Conservation (phyloP, 2,113 vertebrate genomes). For the Dicrurus megarhynchus region DNA sequence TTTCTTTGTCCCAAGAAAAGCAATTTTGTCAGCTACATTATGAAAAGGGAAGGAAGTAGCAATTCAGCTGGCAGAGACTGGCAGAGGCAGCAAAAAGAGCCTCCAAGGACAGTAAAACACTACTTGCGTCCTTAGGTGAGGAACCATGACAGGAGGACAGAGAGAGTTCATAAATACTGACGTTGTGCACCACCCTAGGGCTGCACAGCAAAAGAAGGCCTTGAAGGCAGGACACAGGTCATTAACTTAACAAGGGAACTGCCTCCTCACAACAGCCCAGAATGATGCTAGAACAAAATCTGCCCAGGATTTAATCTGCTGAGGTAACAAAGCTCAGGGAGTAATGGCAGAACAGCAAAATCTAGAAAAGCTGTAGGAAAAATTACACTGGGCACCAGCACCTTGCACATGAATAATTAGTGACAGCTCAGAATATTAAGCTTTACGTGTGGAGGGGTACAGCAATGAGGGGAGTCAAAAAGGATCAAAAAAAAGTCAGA, state of each 20-base stretch:
- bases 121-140: not conserved
- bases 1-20: not conserved
- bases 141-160: not conserved
- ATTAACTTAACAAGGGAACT: slow-evolving; percentile 10
- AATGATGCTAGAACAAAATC: not conserved
- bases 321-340: not conserved
- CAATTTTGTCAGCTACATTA: slow-evolving; percentile 18
- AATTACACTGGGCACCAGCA: not conserved
- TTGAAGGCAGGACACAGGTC: not conserved
- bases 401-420: not conserved
- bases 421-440: not conserved
- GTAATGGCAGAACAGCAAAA: not conserved
- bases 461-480: not conserved
- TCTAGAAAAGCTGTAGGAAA: not conserved
- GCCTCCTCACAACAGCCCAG: not conserved
- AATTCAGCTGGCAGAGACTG: slow-evolving; percentile 16
- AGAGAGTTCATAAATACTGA: not conserved
- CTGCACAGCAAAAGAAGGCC: not conserved
- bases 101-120: slow-evolving; percentile 17
- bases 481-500: not conserved
- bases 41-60: slow-evolving; percentile 19
- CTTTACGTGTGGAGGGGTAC: not conserved
- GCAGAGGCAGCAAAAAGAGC: slow-evolving; percentile 11
- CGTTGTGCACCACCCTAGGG: not conserved
- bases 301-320: not conserved